These are phyloP conservation scores for Schizotus pectinicornis DNA, from an alignment of 2,888 invertebrate genomes.

Conservation along the genomic window DNA sequence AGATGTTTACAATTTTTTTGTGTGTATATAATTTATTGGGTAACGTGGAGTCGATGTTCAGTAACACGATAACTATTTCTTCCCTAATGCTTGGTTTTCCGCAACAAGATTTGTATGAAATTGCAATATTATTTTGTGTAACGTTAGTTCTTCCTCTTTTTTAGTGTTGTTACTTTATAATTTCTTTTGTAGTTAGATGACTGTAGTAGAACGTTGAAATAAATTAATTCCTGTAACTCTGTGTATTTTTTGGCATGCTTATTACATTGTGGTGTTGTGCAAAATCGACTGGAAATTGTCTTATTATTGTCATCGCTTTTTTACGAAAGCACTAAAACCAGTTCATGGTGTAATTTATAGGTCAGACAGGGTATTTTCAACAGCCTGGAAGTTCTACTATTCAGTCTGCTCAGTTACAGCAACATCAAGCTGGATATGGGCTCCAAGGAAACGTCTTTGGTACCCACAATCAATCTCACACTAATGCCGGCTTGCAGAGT, in stretches of 20 bases:
- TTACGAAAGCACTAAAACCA: neutral
- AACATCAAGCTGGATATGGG: constrained; percentile 58
- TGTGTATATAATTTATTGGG: constrained; percentile 4
- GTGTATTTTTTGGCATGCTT: constrained; percentile 43
- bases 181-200: constrained; percentile 31
- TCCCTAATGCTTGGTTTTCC: constrained; percentile 10
- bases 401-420: constrained; percentile 57
- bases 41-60: neutral
- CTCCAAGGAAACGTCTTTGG: constrained; percentile 62
- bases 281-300: neutral
- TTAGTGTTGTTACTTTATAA: constrained; percentile 19
- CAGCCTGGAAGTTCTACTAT: constrained; percentile 58
- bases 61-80: constrained; percentile 2
- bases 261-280: constrained; percentile 23
- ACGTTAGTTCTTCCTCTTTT: constrained; percentile 10
- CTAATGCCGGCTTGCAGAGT: constrained; percentile 61
- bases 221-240: constrained; percentile 36
- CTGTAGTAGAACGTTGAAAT: constrained; percentile 35
- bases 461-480: constrained; percentile 57
- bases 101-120: constrained; percentile 17
- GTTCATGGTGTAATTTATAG: constrained; percentile 44
- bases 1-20: constrained; percentile 10
- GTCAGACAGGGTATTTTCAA: constrained; percentile 61
- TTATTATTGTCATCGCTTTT: neutral
- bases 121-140: constrained; percentile 16